These are phyloP conservation scores for Anguilla marmorata DNA, from an alignment of 2,797 vertebrate species.

Conservation along the genomic window DNA sequence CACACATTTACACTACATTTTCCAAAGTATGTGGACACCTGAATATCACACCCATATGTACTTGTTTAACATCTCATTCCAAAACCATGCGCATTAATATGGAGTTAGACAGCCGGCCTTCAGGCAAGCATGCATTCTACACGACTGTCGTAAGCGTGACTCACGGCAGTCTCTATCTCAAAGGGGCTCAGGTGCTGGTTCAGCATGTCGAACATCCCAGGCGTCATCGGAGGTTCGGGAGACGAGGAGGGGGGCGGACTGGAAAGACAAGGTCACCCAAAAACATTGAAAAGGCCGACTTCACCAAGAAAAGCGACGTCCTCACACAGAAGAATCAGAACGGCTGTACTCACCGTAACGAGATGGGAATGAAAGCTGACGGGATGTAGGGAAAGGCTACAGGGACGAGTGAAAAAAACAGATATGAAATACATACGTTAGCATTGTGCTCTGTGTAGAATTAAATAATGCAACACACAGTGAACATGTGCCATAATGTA, in stretches of 20 bases:
- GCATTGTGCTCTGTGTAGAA: neutral
- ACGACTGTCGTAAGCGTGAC: conserved; percentile 45
- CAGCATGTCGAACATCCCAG: conserved; percentile 88
- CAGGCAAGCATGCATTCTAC: neutral
- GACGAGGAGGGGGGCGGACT: conserved; percentile 78
- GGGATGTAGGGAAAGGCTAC: conserved; percentile 76
- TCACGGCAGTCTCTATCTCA: conserved; percentile 83
- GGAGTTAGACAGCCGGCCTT: neutral
- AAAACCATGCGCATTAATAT: too few species aligned
- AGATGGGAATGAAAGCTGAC: conserved; percentile 89
- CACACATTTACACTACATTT: neutral
- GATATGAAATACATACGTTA: neutral
- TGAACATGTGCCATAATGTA: neutral
- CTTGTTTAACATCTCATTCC: too few species aligned
- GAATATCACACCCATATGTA: too few species aligned
- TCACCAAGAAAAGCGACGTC: neutral
- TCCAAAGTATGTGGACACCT: too few species aligned
- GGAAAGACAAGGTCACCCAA: conserved; percentile 36
- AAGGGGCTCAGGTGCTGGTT: conserved; percentile 84
- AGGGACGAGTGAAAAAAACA: neutral
- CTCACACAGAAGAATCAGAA: conserved; percentile 56
- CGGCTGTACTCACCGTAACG: conserved; percentile 73
- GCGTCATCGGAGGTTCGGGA: conserved; percentile 92
- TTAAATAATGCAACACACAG: neutral
- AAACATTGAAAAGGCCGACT: neutral